Conservation (phyloP, 92 coral and sea anemone species). For the Phymanthus crucifer region DNA sequence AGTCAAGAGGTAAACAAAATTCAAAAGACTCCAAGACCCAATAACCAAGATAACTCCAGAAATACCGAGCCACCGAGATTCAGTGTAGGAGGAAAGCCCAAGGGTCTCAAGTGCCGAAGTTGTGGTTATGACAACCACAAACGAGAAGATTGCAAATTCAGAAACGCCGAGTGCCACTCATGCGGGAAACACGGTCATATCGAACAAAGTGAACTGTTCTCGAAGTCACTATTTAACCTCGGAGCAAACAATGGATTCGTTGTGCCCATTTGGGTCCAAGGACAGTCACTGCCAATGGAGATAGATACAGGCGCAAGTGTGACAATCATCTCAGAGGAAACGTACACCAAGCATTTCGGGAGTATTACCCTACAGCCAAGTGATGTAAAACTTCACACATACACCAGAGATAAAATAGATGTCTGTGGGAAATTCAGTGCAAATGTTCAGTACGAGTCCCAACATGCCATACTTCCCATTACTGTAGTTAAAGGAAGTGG, state of each 20-base stretch:
- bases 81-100: no score
- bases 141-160: no score
- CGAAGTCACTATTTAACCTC: background rate
- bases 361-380: slow-evolving; percentile 45
- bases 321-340: slow-evolving; percentile 42
- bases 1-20: no score
- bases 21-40: no score
- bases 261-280: slow-evolving; percentile 39
- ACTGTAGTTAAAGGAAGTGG: slow-evolving; percentile 45
- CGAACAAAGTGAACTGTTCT: background rate
- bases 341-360: slow-evolving; percentile 42
- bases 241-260: slow-evolving; percentile 38
- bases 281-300: slow-evolving; percentile 40
- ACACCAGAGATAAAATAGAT: slow-evolving; percentile 41
- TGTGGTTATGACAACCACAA: no score
- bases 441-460: slow-evolving; percentile 33
- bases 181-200: no score
- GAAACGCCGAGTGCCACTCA: no score
- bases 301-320: slow-evolving; percentile 55
- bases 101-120: no score
- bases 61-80: no score
- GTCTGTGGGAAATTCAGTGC: slow-evolving; percentile 47
- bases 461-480: slow-evolving; percentile 48
- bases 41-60: no score
- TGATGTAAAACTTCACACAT: slow-evolving; percentile 44